phyloP scores from a whole-genome alignment of 2,113 vertebrate genomes.

The Indri indri region DNA sequence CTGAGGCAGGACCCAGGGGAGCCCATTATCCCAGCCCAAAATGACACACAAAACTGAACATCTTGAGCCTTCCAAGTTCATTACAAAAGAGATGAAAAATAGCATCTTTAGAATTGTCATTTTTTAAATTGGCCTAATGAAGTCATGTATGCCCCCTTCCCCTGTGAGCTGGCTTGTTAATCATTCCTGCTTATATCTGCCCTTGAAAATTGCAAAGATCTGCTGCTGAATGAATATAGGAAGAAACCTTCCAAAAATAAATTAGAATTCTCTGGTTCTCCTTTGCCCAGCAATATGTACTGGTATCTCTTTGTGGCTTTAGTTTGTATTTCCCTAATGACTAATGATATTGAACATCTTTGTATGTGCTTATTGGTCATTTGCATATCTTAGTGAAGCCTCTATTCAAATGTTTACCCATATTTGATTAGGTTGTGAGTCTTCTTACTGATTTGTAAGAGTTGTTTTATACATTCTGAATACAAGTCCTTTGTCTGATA shows the following conservation, averaged over 20 bases:
- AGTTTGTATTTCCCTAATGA: conserved; percentile 51
- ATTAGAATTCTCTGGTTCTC: neutral
- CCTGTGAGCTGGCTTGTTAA: conserved; percentile 43
- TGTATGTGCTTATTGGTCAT: conserved; percentile 50
- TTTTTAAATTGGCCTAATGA: conserved; percentile 76
- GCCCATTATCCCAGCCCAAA: conserved; percentile 64
- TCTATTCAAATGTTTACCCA: conserved; percentile 32
- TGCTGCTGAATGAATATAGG: conserved; percentile 39
- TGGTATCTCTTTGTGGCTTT: conserved; percentile 32
- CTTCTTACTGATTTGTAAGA: neutral
- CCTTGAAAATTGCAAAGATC: conserved; percentile 53
- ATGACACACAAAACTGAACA: conserved; percentile 55
- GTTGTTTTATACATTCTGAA: neutral
- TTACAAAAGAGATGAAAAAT: conserved; percentile 60
- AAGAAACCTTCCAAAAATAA: conserved; percentile 12
- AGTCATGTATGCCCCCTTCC: conserved; percentile 23
- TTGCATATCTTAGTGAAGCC: conserved; percentile 58
- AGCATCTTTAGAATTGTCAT: conserved; percentile 48
- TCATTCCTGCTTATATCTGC: conserved; percentile 50
- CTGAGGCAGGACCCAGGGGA: conserved; percentile 35
- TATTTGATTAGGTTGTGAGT: conserved; percentile 22
- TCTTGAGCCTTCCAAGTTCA: conserved; percentile 22
- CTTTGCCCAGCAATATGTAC: neutral
- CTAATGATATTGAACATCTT: conserved; percentile 19
- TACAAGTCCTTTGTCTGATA: conserved; percentile 6